These are phyloP conservation scores for Spinus pinus DNA, from an alignment of 2,797 vertebrate genomes.

Conservation along the genomic window DNA sequence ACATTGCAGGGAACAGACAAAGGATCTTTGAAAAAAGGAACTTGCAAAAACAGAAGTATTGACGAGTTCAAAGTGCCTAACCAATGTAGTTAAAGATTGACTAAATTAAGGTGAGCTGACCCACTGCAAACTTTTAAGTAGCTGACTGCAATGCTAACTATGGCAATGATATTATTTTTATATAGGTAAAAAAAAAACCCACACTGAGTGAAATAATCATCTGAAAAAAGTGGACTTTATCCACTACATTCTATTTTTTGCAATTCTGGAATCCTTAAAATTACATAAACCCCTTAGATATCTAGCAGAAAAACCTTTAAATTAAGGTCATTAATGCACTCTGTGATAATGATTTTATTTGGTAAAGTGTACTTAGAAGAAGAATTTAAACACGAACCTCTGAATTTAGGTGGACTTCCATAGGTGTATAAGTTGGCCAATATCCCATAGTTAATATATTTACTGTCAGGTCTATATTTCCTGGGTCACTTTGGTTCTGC, in stretches of 20 bases:
- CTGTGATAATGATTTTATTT: not conserved
- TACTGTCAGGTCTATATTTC: slow-evolving; percentile 81
- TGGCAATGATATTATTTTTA: not conserved
- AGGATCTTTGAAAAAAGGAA: not conserved
- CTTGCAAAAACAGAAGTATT: fast-evolving
- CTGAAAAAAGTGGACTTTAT: not conserved
- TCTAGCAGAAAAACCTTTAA: not conserved
- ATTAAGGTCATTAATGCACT: not conserved
- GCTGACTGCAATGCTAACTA: not conserved
- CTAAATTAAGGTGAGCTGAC: not conserved
- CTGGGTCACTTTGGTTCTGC: slow-evolving; percentile 80
- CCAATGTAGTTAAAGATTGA: not conserved
- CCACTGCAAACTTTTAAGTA: not conserved
- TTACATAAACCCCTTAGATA: not conserved
- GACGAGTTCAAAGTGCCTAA: not conserved
- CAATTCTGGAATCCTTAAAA: not conserved
- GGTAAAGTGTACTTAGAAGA: not conserved
- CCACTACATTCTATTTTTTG: not conserved
- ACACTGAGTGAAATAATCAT: not conserved
- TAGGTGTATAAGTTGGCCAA: slow-evolving; percentile 81
- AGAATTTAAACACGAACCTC: slow-evolving; percentile 70
- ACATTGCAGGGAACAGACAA: not conserved
- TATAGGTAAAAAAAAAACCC: fast-evolving
- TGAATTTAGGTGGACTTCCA: slow-evolving; percentile 81
- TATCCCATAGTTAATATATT: slow-evolving; percentile 85